A percentile compares a stretch with the other conserved stretches of the same genome.
phyloP scores from a whole-genome alignment of 2,113 vertebrate species.

The Pavo muticus region DNA sequence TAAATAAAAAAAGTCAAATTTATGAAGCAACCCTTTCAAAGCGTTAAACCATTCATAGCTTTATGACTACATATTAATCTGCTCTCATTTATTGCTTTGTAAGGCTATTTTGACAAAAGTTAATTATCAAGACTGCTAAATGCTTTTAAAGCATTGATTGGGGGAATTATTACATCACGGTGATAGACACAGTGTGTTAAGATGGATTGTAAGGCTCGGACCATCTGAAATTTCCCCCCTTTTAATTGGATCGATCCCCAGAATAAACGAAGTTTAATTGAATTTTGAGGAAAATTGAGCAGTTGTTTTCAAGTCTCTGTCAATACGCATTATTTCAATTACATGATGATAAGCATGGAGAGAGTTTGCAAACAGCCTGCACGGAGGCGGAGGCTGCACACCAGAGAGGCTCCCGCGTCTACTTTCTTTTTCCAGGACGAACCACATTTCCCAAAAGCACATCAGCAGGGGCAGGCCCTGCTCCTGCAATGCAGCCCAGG shows the following conservation, averaged over 20 bases:
- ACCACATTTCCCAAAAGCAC: slow-evolving; percentile 59
- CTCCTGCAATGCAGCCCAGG: neutral
- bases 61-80: slow-evolving; percentile 87
- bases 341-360: slow-evolving; percentile 84
- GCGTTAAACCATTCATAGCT: slow-evolving; percentile 79
- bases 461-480: neutral
- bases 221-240: slow-evolving; percentile 83
- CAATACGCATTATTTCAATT: slow-evolving; percentile 96
- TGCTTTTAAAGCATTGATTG: slow-evolving; percentile 99
- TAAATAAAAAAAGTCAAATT: slow-evolving; percentile 65
- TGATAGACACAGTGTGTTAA: slow-evolving; percentile 85
- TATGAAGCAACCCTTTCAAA: slow-evolving; percentile 57
- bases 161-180: slow-evolving; percentile 91
- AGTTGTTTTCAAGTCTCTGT: slow-evolving; percentile 96
- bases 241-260: slow-evolving; percentile 91
- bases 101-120: slow-evolving; percentile 94
- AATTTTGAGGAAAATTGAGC: slow-evolving; percentile 96
- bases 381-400: neutral
- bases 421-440: slow-evolving; percentile 43
- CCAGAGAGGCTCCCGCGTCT: slow-evolving; percentile 35
- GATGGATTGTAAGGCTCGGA: slow-evolving; percentile 88
- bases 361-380: slow-evolving; percentile 74
- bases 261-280: slow-evolving; percentile 99
- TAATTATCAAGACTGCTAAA: slow-evolving; percentile 95
- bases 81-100: slow-evolving; percentile 89